Base-by-base conservation (phyloP, 1,140 invertebrate species). In the Ceratina calcarata region DNA sequence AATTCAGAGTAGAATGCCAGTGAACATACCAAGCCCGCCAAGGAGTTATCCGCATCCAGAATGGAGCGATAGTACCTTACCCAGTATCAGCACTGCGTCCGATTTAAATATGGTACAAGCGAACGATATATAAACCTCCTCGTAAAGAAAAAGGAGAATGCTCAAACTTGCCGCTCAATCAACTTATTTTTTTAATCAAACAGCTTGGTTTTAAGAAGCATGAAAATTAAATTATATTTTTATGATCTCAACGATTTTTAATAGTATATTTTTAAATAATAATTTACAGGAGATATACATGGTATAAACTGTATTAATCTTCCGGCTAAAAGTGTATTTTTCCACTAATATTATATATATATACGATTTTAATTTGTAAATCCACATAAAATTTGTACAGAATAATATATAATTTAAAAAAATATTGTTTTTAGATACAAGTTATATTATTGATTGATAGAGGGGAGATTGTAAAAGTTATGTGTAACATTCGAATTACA, bases 41-140 rank as follows among this genome's bases (percentile, higher is more conserved):
- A 82, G 87, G 32, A 66, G 85, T 53, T 90, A 77, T 85, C 88
- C 87, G 12, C 65, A 81, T 67, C 82, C 88, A n/a, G 83, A 90
- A 69, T 89, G 86, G 86, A 90, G 81, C 61, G 88, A 90, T 53
- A 90, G 87, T 65, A 86, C 86, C 24, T 71, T 90, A 51, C 83
- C 80, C 27, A 89, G 87, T 32, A 82, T 90, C 58, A 89, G 84
- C 77, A 81, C 73, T 2, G 80, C 80, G 20, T 82, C 87, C 2
- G 87, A 81, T 13, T 83, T 84, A 18, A 72, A 77, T 32, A 57
- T 73, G 27, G 51, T 81, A 20, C 62, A 66, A 15, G 61, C 70
- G 0, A 83, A 71, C 18, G 57, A 84, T 20, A 61, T 57, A 58
- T 77, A 73, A 67, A 57, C 10, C 12, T 24, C 8, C 27, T 32